Percentiles rank a stretch among this genome's conserved stretches.
These are phyloP conservation scores for Oxyruncus cristatus DNA, from an alignment of 2,113 vertebrate genomes.

Conservation along the genomic window DNA sequence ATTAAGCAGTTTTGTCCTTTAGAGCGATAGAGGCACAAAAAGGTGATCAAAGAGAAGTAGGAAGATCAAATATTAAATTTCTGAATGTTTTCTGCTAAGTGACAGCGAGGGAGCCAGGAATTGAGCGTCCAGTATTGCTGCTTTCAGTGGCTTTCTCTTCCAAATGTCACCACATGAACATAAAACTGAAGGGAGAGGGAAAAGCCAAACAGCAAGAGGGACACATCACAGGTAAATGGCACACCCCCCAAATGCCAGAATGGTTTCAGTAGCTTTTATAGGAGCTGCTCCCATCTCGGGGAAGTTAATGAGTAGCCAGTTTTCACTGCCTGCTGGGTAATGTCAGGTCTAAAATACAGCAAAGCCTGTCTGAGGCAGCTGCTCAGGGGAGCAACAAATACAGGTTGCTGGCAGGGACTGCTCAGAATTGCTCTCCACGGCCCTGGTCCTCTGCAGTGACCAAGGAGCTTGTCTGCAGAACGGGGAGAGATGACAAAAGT, in stretches of 20 bases:
- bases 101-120: slow-evolving; percentile 30
- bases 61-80: slow-evolving; percentile 55
- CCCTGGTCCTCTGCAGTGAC: background rate
- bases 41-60: slow-evolving; percentile 43
- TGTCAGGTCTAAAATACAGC: slow-evolving; percentile 68
- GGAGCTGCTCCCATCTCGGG: slow-evolving; percentile 60
- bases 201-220: slow-evolving; percentile 15
- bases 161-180: slow-evolving; percentile 42
- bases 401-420: background rate
- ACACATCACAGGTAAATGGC: slow-evolving; percentile 61
- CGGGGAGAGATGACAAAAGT: background rate
- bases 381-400: slow-evolving; percentile 36
- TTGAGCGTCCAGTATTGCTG: background rate
- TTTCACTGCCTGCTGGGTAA: slow-evolving; percentile 64
- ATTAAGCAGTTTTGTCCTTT: slow-evolving; percentile 14
- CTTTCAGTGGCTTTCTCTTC: slow-evolving; percentile 38
- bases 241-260: background rate
- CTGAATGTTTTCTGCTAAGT: slow-evolving; percentile 46
- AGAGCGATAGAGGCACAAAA: background rate
- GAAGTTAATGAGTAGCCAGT: slow-evolving; percentile 60
- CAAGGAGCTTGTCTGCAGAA: background rate
- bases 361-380: slow-evolving; percentile 28
- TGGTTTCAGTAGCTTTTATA: slow-evolving; percentile 61
- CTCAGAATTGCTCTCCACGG: background rate
- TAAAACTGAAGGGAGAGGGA: slow-evolving; percentile 19